phyloP scores from a whole-genome alignment of 2,797 vertebrate genomes.

The Alcedo atthis region DNA sequence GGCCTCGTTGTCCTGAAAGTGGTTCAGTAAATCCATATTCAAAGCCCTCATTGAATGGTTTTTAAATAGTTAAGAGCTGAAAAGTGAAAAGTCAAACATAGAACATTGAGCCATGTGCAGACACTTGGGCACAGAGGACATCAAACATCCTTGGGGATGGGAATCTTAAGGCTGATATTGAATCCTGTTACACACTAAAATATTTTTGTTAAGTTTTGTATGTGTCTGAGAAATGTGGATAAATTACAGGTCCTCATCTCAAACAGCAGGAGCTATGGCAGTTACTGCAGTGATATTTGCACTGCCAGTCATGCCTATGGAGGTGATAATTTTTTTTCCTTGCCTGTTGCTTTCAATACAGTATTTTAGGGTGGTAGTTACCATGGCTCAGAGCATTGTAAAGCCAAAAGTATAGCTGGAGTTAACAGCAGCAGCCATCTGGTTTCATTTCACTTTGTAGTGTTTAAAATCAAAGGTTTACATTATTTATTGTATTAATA shows the following conservation, averaged over 20 bases:
- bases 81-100: background rate
- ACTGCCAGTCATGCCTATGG: background rate
- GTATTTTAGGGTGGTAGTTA: background rate
- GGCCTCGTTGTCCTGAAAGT: background rate
- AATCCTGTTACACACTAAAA: background rate
- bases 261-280: background rate
- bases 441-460: background rate
- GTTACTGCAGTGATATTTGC: background rate
- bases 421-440: background rate
- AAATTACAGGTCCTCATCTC: background rate
- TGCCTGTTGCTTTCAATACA: background rate
- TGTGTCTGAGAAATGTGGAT: background rate
- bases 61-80: background rate
- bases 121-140: background rate
- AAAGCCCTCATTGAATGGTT: background rate
- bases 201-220: background rate
- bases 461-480: background rate
- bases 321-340: background rate
- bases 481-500: background rate
- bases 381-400: background rate
- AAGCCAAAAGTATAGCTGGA: background rate
- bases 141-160: fast-evolving
- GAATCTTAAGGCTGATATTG: background rate
- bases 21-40: background rate
- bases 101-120: background rate